A percentile compares a stretch with the other conserved stretches of the same genome.
Conservation (phyloP, 2,797 vertebrate species). For the Rhodeus uyekii region DNA sequence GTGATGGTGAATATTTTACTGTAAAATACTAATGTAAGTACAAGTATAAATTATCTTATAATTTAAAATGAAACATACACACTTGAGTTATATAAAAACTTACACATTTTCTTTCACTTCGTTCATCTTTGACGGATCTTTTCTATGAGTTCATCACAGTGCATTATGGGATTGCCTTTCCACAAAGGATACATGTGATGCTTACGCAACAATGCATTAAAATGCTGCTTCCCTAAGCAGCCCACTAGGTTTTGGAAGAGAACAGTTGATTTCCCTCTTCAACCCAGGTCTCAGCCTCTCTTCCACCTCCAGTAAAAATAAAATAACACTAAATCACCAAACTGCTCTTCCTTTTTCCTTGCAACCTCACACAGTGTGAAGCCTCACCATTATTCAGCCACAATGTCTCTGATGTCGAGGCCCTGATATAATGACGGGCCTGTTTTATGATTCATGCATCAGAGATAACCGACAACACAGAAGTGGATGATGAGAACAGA, state of each 20-base stretch:
- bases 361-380: slow-evolving; percentile 31
- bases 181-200: not conserved
- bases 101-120: not conserved
- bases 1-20: too few relatives aligned
- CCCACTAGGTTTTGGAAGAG: slow-evolving; percentile 20
- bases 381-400: slow-evolving; percentile 44
- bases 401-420: slow-evolving; percentile 62
- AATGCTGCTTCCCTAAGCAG: not conserved
- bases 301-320: slow-evolving; percentile 35
- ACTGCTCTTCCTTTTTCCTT: not conserved
- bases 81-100: too few relatives aligned
- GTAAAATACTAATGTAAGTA: too few relatives aligned
- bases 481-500: not conserved
- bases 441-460: slow-evolving; percentile 63
- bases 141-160: slow-evolving; percentile 4
- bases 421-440: slow-evolving; percentile 69
- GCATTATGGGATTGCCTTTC: slow-evolving; percentile 3
- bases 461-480: not conserved
- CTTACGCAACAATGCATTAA: slow-evolving; percentile 1
- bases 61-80: too few relatives aligned
- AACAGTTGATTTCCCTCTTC: slow-evolving; percentile 34
- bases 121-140: not conserved
- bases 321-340: slow-evolving; percentile 10
- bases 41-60: too few relatives aligned
- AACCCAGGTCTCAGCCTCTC: slow-evolving; percentile 13